A percentile compares a stretch with the other conserved stretches of the same genome.
Evolutionary conservation across 2,113 vertebrate species (phyloP).

Genomic region (Climacteris rufus): DNA sequence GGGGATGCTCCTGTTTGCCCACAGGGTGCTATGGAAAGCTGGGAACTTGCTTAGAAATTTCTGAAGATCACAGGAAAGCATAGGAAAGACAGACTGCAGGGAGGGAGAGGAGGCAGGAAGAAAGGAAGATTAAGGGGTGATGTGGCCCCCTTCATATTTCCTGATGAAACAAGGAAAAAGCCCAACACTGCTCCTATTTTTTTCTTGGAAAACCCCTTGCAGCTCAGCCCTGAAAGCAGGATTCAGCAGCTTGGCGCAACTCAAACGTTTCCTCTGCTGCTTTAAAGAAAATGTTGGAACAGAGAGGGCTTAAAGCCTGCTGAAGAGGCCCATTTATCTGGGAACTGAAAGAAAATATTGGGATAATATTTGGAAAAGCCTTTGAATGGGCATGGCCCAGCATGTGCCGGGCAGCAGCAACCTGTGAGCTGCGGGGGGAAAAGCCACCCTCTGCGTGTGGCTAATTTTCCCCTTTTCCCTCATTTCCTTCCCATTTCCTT

Average conservation of each 20-base stretch:
- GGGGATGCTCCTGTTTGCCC: background rate
- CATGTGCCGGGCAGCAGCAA: background rate
- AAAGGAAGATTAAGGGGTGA: background rate
- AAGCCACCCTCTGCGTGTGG: background rate
- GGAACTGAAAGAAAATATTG: slow-evolving; percentile 35
- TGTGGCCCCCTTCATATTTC: background rate
- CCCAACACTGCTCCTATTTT: background rate
- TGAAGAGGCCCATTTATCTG: slow-evolving; percentile 50
- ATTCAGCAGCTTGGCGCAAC: background rate
- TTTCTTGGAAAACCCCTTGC: background rate
- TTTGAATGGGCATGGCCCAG: background rate
- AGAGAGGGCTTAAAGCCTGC: background rate
- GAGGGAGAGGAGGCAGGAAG: background rate
- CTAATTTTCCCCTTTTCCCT: slow-evolving; percentile 12
- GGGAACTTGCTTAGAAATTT: background rate
- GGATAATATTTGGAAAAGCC: slow-evolving; percentile 49
- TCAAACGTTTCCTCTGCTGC: background rate
- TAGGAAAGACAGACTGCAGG: rapidly evolving
- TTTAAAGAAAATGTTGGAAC: slow-evolving; percentile 22
- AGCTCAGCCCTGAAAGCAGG: background rate
- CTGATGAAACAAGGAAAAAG: background rate
- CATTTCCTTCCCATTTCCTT: slow-evolving; percentile 47
- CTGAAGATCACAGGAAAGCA: background rate
- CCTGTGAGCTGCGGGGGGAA: background rate
- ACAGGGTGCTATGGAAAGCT: background rate